Percentiles rank a stretch among this genome's conserved stretches.
Conservation (phyloP, 2,888 invertebrate species). For the Cataglyphis altisquamis region DNA sequence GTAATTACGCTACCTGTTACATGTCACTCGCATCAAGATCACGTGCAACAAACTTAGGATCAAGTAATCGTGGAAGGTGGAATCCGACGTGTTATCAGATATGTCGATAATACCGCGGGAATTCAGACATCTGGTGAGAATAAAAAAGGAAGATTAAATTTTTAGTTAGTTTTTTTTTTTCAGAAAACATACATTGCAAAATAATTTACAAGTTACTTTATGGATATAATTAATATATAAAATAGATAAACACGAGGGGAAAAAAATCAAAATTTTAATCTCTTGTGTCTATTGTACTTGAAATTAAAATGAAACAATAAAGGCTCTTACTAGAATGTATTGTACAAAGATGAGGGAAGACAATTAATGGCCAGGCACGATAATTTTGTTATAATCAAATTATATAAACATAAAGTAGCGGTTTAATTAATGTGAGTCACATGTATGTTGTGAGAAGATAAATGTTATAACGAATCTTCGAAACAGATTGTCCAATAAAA, state of each 20-base stretch:
- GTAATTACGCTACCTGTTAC: conserved; percentile 72
- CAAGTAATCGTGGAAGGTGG: conserved; percentile 14
- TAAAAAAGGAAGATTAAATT: not conserved
- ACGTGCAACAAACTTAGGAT: conserved; percentile 51
- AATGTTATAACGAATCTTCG: too few species aligned
- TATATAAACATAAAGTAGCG: too few species aligned
- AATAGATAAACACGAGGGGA: not conserved
- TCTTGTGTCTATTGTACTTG: not conserved
- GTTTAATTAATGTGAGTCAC: too few species aligned
- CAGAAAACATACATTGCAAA: not conserved
- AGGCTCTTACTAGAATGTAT: too few species aligned
- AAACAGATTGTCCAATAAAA: too few species aligned
- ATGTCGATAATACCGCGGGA: not conserved
- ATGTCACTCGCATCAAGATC: conserved; percentile 60
- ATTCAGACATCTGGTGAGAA: not conserved
- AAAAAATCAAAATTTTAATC: not conserved
- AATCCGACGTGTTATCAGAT: not conserved
- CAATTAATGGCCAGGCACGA: too few species aligned
- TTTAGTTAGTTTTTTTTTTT: not conserved
- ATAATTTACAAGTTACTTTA: not conserved
- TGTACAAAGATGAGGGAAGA: too few species aligned
- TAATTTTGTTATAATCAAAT: too few species aligned
- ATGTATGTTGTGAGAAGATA: too few species aligned
- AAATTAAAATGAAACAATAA: too few species aligned
- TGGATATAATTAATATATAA: too few species aligned